These are phyloP conservation scores for Cynodonichthys magdalenae DNA, from an alignment of 2,797 vertebrate species.

Conservation along the genomic window DNA sequence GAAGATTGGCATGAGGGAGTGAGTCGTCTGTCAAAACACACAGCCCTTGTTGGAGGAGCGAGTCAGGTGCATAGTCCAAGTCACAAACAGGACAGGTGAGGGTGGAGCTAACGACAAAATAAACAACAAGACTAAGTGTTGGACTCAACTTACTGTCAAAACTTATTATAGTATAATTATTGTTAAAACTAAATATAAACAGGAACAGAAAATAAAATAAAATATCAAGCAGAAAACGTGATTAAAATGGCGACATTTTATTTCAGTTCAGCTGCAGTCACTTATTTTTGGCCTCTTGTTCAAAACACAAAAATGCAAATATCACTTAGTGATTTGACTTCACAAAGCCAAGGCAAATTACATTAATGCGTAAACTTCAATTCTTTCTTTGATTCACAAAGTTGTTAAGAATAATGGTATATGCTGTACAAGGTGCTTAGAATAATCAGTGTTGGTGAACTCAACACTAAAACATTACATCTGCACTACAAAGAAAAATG, in stretches of 20 bases:
- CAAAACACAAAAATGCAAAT: conserved; percentile 65
- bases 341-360: conserved; percentile 30
- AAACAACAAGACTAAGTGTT: background rate
- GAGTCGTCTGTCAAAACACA: conserved; percentile 21
- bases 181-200: conserved; percentile 1
- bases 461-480: conserved; percentile 17
- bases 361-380: background rate
- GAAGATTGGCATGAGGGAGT: conserved; percentile 1
- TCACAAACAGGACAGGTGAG: conserved; percentile 27
- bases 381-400: conserved; percentile 13
- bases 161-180: background rate
- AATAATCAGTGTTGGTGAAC: conserved; percentile 37
- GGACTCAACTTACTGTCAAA: background rate
- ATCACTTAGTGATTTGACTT: conserved; percentile 39
- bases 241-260: conserved; percentile 62
- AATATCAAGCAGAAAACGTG: conserved; percentile 22
- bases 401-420: conserved; percentile 24
- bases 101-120: conserved; percentile 14
- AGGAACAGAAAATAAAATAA: conserved; percentile 52
- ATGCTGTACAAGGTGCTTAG: conserved; percentile 36
- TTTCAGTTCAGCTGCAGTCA: conserved; percentile 62
- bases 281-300: conserved; percentile 59
- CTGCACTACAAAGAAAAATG: no score
- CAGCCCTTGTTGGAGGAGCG: background rate
- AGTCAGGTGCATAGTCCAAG: conserved; percentile 4